Base-by-base conservation (phyloP, 2,113 vertebrate species). In the Scolopax mira region DNA sequence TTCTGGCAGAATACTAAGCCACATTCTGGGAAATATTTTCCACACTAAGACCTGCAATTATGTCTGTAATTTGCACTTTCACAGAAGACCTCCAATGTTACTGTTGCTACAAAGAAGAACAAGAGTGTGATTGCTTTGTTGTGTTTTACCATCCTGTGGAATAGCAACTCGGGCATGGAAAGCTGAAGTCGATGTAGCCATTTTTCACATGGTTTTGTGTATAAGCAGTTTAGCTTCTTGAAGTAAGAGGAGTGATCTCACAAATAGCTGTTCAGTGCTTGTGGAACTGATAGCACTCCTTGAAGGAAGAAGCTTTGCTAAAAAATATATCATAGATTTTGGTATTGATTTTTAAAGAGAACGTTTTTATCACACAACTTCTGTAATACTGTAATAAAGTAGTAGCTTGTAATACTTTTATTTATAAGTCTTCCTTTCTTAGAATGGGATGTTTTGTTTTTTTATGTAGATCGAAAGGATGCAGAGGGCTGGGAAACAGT, bases 401-500 rank as follows among this genome's bases (percentile, higher is more conserved):
- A 84, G 57, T 52, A 83, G 71, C 80, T 88, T 62, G 30, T 55
- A 30, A 15, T 82, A 49, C 39, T 90, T 81, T 67, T 82, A 4
- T 64, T 92, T 61, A 0, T 57, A 66, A 82, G 46, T 27, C 27
- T 83, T 8, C 31, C 51, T 84, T 61, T 37, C n/a, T 90, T 94
- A 79, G 51, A 23, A 5, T 44, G 67, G 37, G 35, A 18, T 75
- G 13, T 41, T 67, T 33, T 78, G 13, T 87, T 60, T 80, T 80
- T 91, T 35, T 74, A 7, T 28, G 6, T 57, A 99, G 99, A 99
- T 89, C 98, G 98, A 44, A 99, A 98, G 90, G 99, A 99, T 89
- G 98, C 99, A 0, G 99, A 99, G 97, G 99, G 99, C 62, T 99
- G 99, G 99, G 99, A 99, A 81, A 99, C 99, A 0, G 99, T 99